Evolutionary conservation across 2,113 vertebrate genomes (phyloP), one percentile per base, ranked within the genome.

Genomic region (Riparia riparia): DNA sequence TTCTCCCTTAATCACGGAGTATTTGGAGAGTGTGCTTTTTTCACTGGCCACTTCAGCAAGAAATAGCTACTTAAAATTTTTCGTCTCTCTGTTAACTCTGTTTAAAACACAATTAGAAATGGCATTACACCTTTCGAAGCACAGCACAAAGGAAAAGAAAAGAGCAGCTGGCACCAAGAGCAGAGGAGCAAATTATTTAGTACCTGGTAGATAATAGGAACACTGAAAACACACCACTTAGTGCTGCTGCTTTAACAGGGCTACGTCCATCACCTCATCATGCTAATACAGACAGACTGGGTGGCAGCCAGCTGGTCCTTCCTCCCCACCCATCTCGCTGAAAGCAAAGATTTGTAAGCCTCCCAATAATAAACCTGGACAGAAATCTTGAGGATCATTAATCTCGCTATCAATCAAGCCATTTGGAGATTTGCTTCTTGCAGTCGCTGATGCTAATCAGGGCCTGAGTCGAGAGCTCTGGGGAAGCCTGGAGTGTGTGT

Each of bases 321-420:
- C 73, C 64, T 95, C 82, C 73, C 88, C 88, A 94, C 65, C 86
- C 95, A 95, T 28, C 86, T 91, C 37, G 41, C 81, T 77, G 70
- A 93, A 93, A 94, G 92, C 92, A 83, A 88, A 94, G 95, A 88
- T 92, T 88, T 96, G 74, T 94, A 95, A 91, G 86, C 68, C 2
- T 25, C 82, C 71, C 84, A 90, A 74, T 96, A 96, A 96, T 96
- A 92, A 97, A 95, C 82, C 90, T 84, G 92, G 95, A 94, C 92
- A 96, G 95, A 96, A 94, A 78, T 96, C 95, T 19, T 88, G 92
- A 88, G 85, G 90, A 94, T 96, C 95, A 96, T 97, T 97, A 95
- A 96, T 95, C 92, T 93, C 1, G 1, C 92, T 94, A 97, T 96
- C 93, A 96, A 95, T 96, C 95, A 97, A 92, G 31, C 65, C 64